Conservation (phyloP, 2,797 vertebrate genomes). For the Bufotes viridis region DNA sequence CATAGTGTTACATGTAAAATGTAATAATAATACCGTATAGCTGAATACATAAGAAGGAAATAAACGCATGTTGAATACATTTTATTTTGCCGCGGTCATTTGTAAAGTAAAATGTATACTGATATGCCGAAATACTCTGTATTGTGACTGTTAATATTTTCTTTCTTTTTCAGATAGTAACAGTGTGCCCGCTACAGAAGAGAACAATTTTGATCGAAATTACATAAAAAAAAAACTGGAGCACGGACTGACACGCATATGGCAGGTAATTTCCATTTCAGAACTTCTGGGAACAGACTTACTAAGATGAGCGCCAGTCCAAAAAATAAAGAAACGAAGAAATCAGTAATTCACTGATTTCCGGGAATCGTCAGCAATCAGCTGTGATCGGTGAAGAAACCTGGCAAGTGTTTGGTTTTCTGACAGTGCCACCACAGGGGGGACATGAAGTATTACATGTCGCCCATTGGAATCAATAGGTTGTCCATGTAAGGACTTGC, state of each 20-base stretch:
- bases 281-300: background rate
- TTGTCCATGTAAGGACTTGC: background rate
- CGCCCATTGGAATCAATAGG: background rate
- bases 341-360: background rate
- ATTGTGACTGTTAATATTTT: background rate
- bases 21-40: too few relatives aligned
- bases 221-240: conserved; percentile 98
- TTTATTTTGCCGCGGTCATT: too few relatives aligned
- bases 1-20: too few relatives aligned
- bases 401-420: background rate
- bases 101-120: too few relatives aligned
- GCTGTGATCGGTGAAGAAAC: background rate
- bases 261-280: conserved; percentile 83
- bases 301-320: background rate
- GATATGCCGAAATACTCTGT: too few relatives aligned
- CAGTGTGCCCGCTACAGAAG: conserved; percentile 78
- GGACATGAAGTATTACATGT: background rate
- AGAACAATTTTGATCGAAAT: conserved; percentile 87
- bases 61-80: too few relatives aligned
- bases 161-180: conserved; percentile 77
- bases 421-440: background rate
- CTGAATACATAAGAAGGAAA: too few relatives aligned
- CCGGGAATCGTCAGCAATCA: background rate
- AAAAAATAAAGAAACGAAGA: background rate
- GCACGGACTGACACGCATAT: conserved; percentile 94